Base-by-base conservation (phyloP, 2,888 invertebrate species). In the Drosophila atroscutellata region DNA sequence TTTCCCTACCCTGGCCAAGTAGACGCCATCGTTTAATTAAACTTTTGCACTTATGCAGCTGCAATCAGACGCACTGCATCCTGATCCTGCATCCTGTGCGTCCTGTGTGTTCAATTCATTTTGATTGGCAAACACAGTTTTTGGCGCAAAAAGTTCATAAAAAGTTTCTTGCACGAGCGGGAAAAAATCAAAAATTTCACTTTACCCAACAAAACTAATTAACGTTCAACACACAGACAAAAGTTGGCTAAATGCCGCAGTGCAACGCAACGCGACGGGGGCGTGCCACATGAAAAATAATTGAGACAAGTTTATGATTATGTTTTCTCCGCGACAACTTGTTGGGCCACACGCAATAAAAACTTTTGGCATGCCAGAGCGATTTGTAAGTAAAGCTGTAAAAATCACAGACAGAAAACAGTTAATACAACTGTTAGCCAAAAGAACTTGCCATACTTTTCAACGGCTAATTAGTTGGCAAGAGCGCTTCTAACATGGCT, bases 31-130 rank as follows among this genome's bases (percentile, higher is more conserved):
- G 79, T 91, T 91, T 92, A 92, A 91, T 91, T 91, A 91, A 91
- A 91, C 86, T 91, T 91, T 92, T 77, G 91, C 91, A 89, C 91
- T 91, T 91, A 91, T 90, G 90, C 90, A 83, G 88, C 75, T 81
- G 88, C 86, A 87, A 79, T 89, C 80, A 75, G 75, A 66, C 58
- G 69, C 61, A 67, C 62, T 56, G 59, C 39, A 58, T 26, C 36
- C 26, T 36, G 34, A 32, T 34, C 20, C 55, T 30, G 56, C 42
- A 39, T 42, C 42, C 20, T 20, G 20, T 67, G 56, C 54, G 62
- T 83, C 71, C 88, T 80, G 60, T 57, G 81, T 70, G 90, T 90
- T 89, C 91, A 90, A 90, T 90, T 86, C 86, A 81, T 54, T 91
- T 91, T 91, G 91, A 91, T 91, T 90, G 91, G 87, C 87, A 80